Evolutionary conservation across 1,140 invertebrate species (phyloP).

Genomic region (Orius insidiosus): DNA sequence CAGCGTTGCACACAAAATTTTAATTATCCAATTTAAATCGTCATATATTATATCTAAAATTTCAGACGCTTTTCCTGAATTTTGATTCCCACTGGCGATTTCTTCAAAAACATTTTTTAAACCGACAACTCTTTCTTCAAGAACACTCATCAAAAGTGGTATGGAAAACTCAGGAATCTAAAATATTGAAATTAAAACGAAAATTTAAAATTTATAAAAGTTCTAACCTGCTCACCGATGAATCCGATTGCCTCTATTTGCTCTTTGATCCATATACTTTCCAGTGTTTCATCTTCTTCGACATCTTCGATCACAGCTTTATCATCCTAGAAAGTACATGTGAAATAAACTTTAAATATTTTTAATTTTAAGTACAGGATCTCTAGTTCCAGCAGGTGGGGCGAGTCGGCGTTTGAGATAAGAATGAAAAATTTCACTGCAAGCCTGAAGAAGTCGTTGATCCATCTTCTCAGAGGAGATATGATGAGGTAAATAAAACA

Average conservation of each 20-base stretch:
- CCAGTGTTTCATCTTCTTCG: conserved; percentile 50
- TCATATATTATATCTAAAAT: not conserved
- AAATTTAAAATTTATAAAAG: conserved; percentile 8
- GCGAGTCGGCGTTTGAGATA: not conserved
- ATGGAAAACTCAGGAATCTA: conserved; percentile 35
- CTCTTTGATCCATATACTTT: conserved; percentile 46
- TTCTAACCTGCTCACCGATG: conserved; percentile 28
- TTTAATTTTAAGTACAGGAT: not conserved
- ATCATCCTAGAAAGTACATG: too few relatives aligned
- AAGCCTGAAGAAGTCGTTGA: too few relatives aligned
- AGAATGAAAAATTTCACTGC: not conserved
- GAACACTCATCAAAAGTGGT: conserved; percentile 35
- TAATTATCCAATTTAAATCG: conserved; percentile 5
- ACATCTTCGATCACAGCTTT: conserved; percentile 37
- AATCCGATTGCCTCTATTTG: conserved; percentile 48
- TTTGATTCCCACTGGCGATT: conserved; percentile 15
- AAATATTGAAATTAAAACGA: conserved; percentile 21
- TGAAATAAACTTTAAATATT: too few relatives aligned
- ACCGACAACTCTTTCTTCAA: conserved; percentile 40
- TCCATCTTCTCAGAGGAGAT: too few relatives aligned
- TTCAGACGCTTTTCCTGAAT: not conserved
- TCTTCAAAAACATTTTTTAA: conserved; percentile 31
- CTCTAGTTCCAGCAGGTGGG: not conserved
- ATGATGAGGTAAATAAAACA: too few relatives aligned
- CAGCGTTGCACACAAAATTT: conserved; percentile 32